Evolutionary conservation across 30 jellyfish, hydroid and myxozoan species (phyloP), one percentile per base, ranked within the genome.

Genomic region (Aurelia coerulea): DNA sequence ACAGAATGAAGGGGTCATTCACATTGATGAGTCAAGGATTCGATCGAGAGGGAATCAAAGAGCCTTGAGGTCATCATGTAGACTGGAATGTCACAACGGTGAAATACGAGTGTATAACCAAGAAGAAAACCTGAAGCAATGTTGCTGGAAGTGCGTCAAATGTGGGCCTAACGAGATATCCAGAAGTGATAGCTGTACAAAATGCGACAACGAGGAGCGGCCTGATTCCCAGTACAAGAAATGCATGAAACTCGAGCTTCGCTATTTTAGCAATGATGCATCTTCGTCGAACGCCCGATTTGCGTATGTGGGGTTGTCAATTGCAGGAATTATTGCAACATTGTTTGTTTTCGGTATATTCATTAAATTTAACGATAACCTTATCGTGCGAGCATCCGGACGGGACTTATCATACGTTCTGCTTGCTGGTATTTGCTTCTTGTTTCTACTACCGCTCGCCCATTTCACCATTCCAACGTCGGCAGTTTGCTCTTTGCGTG

Each of bases 101-200:
- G 81, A 82, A 73, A 62, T 39, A 1, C 64, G 80, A 17, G 65
- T 9, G 35, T 59, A 64, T 15, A 81, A 86, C 49, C 18, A 42
- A 14, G 76, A 84, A 49, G 39, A 73, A 39, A 19, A 52, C 10
- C 50, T 72, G 81, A 65, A 72, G 15, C 33, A 76, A 52, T 93
- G 98, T 81, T 93, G 98, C 76, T 88, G 98, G 97, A 35, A 31
- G 46, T 93, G 98, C 68, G 75, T 12, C 6, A 19, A 49, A 15
- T 93, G 98, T 62, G 80, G 80, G n/a, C 63, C 32, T n/a, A 83
- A 93, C 79, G 69, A 78, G 37, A 78, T 93, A 66, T 54, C 81
- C 3, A 90, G 32, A 11, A 89, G 88, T 52, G 91, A 88, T 65
- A 81, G 91, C 31, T 93, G 98, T 64, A 39, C 50, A 1, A 79